These are phyloP conservation scores for Moxostoma hubbsi DNA, from an alignment of 2,797 vertebrate genomes.

Conservation along the genomic window DNA sequence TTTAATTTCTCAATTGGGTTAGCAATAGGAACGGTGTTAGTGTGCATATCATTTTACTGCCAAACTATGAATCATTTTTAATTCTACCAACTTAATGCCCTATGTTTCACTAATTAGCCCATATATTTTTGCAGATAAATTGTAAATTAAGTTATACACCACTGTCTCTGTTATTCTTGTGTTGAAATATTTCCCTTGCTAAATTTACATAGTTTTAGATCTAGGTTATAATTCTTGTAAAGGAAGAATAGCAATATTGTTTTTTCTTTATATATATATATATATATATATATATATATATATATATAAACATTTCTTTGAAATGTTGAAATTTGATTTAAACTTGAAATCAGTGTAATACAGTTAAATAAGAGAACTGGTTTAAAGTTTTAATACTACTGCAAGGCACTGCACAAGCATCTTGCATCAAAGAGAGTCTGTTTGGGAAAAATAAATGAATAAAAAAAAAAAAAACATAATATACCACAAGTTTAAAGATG, in stretches of 20 bases:
- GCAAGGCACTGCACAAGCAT: not conserved
- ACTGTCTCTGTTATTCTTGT: too few relatives aligned
- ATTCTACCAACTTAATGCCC: not conserved
- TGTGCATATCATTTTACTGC: conserved; percentile 1
- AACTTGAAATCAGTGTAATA: not conserved
- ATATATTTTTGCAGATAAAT: too few relatives aligned
- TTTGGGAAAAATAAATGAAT: too few relatives aligned
- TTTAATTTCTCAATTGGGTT: not conserved
- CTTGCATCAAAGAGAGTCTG: not conserved
- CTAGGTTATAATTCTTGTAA: too few relatives aligned
- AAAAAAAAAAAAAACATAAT: not conserved
- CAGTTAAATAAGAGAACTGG: not conserved
- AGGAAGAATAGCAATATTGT: too few relatives aligned
- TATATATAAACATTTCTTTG: too few relatives aligned
- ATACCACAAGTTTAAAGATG: not conserved
- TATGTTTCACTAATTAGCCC: not conserved
- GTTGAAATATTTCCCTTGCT: too few relatives aligned
- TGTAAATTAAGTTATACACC: too few relatives aligned
- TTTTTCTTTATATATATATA: too few relatives aligned
- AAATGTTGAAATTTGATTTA: too few relatives aligned
- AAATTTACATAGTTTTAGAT: too few relatives aligned
- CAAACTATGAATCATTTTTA: not conserved
- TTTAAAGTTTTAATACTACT: not conserved
- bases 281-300: too few relatives aligned
- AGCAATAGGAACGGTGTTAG: not conserved